phyloP scores from a whole-genome alignment of 2,797 vertebrate species.

The Micropoecilia bifurca region DNA sequence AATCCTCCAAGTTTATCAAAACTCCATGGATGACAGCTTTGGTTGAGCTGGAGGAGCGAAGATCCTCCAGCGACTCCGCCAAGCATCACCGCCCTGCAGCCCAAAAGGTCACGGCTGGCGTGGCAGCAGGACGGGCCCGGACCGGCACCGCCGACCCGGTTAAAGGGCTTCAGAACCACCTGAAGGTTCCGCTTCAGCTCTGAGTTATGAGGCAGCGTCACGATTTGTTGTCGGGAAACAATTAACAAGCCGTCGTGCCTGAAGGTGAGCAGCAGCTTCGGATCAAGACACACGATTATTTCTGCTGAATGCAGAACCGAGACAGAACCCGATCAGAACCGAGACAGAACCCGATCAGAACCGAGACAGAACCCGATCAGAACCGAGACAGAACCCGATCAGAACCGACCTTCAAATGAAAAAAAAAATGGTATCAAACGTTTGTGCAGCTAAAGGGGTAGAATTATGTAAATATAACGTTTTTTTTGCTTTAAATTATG shows the following conservation, averaged over 20 bases:
- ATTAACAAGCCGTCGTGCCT: background rate
- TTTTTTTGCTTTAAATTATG: no score
- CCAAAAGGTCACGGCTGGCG: background rate
- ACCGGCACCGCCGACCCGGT: background rate
- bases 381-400: background rate
- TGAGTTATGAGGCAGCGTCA: conserved; percentile 1
- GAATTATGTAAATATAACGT: no score
- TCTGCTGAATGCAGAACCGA: background rate
- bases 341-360: background rate
- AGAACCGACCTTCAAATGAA: background rate
- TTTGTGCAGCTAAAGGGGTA: no score
- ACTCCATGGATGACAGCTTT: background rate
- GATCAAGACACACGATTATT: background rate
- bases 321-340: background rate
- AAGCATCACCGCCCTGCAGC: background rate
- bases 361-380: no score
- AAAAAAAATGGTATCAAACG: no score
- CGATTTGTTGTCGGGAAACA: background rate
- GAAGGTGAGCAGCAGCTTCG: background rate
- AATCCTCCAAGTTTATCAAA: background rate
- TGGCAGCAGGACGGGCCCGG: conserved; percentile 1
- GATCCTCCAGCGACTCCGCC: background rate
- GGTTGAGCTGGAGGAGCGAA: background rate
- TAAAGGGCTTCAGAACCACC: background rate
- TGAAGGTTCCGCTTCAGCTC: background rate